A percentile compares a stretch with the other conserved stretches of the same genome.
phyloP scores from a whole-genome alignment of 2,888 invertebrate species.

The Aromia moschata region DNA sequence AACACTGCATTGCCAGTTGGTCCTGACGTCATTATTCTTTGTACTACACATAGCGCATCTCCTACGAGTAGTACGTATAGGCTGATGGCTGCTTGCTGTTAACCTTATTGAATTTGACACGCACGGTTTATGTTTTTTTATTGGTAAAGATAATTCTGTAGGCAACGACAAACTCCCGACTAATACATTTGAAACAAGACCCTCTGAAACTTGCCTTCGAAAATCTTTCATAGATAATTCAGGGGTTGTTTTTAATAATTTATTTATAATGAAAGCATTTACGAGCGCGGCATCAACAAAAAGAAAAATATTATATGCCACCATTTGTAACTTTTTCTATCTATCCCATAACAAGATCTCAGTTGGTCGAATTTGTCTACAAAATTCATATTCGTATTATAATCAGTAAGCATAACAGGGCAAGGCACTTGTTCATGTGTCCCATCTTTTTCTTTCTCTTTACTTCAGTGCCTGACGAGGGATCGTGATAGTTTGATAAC shows the following conservation, averaged over 20 bases:
- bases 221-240: constrained; percentile 31
- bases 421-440: constrained; percentile 33
- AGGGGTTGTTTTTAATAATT: constrained; percentile 4
- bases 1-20: too few relatives aligned
- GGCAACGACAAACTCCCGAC: too few relatives aligned
- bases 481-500: not conserved
- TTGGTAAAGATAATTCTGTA: too few relatives aligned
- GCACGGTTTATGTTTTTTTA: too few relatives aligned
- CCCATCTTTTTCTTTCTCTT: too few relatives aligned
- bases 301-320: constrained; percentile 40
- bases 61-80: too few relatives aligned
- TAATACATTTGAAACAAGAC: constrained; percentile 22
- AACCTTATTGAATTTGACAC: too few relatives aligned
- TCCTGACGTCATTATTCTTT: too few relatives aligned
- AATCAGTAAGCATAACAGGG: constrained; percentile 43
- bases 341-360: constrained; percentile 42
- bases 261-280: constrained; percentile 36
- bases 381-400: constrained; percentile 48
- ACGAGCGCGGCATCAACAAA: constrained; percentile 48
- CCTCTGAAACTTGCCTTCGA: constrained; percentile 29
- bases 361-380: constrained; percentile 49
- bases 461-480: constrained; percentile 18
- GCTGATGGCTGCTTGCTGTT: too few relatives aligned
- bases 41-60: too few relatives aligned
- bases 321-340: constrained; percentile 49